A percentile compares a stretch with the other conserved stretches of the same genome.
These are phyloP conservation scores for Sesamia inferens DNA, from an alignment of 2,888 invertebrate genomes.

Conservation along the genomic window DNA sequence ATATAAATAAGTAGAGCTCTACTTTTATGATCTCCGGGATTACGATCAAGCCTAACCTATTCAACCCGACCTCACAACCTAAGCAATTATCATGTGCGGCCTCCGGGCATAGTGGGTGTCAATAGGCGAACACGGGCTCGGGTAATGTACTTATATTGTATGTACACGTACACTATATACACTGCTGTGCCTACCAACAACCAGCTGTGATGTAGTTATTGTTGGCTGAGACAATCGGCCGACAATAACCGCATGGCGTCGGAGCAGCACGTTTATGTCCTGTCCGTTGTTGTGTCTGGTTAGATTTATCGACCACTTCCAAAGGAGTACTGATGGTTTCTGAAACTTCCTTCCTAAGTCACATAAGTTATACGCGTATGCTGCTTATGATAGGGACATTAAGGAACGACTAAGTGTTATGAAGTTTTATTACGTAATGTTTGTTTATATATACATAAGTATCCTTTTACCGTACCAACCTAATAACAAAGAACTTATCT, in stretches of 20 bases:
- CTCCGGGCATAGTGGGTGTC: constrained; percentile 55
- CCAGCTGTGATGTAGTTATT: constrained; percentile 55
- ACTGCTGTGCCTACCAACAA: constrained; percentile 15
- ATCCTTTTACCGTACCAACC: not conserved
- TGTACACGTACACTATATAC: constrained; percentile 9
- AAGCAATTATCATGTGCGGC: constrained; percentile 70
- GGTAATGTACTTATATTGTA: constrained; percentile 48
- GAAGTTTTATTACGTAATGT: constrained; percentile 3
- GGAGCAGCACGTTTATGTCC: constrained; percentile 50
- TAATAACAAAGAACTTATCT: constrained; percentile 17
- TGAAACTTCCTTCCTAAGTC: constrained; percentile 52
- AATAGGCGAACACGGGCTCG: constrained; percentile 52
- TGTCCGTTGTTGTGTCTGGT: constrained; percentile 52
- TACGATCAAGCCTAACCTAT: constrained; percentile 64
- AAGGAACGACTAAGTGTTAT: constrained; percentile 2
- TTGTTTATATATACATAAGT: not conserved
- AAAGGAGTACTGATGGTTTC: constrained; percentile 44
- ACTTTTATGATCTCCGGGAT: constrained; percentile 70
- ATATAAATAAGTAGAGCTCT: constrained; percentile 64
- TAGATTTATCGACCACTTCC: constrained; percentile 57
- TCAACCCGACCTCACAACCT: constrained; percentile 65
- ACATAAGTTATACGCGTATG: constrained; percentile 19
- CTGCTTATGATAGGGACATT: constrained; percentile 7
- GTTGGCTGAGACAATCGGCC: constrained; percentile 55
- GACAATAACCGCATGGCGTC: constrained; percentile 25